Evolutionary conservation across 2,888 invertebrate genomes (phyloP).

Genomic region (Beris chalybata): DNA sequence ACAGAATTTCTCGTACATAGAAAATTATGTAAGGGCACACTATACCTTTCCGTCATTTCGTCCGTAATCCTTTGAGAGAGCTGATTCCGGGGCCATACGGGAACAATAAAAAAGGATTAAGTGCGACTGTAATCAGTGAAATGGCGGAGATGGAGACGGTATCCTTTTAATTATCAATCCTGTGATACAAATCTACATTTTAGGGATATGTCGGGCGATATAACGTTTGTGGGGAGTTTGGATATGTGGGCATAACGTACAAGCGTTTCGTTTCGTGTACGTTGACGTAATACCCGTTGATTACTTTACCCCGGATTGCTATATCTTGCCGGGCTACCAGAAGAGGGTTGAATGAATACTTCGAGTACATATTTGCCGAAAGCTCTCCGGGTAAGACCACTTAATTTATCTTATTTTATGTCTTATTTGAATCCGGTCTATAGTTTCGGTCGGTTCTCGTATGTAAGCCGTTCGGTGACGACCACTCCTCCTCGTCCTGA

Average conservation of each 20-base stretch:
- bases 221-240: too few species aligned
- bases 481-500: background rate
- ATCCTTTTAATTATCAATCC: constrained; percentile 39
- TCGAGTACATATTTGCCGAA: constrained; percentile 21
- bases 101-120: constrained; percentile 39
- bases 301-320: constrained; percentile 15
- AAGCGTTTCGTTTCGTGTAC: constrained; percentile 13
- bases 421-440: constrained; percentile 36
- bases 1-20: constrained; percentile 11
- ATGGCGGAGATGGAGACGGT: constrained; percentile 18
- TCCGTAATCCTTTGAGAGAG: constrained; percentile 23
- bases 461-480: constrained; percentile 7
- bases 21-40: constrained; percentile 14
- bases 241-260: background rate
- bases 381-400: constrained; percentile 36
- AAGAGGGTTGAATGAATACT: constrained; percentile 14
- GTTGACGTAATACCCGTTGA: constrained; percentile 21
- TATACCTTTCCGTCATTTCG: constrained; percentile 3
- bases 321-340: background rate
- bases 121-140: constrained; percentile 35
- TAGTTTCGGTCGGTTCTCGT: constrained; percentile 1
- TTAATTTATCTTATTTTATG: constrained; percentile 39
- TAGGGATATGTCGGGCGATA: constrained; percentile 1
- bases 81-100: constrained; percentile 29
- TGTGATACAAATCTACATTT: constrained; percentile 28